A percentile compares a stretch with the other conserved stretches of the same genome.
Conservation (phyloP, 2,113 vertebrate genomes). For the Scolopax mira region DNA sequence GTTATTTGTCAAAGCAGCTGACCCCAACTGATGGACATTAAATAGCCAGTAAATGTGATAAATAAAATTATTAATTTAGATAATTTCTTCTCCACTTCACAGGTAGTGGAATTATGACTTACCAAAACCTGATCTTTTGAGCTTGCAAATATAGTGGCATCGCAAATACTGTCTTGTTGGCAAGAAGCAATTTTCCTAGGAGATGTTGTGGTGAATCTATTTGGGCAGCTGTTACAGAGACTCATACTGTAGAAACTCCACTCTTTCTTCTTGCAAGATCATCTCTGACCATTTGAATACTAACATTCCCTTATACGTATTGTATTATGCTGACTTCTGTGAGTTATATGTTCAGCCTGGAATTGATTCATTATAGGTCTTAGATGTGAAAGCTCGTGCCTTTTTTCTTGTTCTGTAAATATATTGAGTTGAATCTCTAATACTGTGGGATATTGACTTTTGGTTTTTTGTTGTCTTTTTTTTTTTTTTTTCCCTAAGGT, state of each 20-base stretch:
- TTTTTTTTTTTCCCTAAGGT: not conserved
- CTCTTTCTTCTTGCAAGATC: not conserved
- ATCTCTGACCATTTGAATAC: not conserved
- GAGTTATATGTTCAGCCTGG: not conserved
- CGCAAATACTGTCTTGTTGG: not conserved
- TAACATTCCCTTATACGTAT: fast-evolving
- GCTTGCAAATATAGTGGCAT: not conserved
- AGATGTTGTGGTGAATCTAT: not conserved
- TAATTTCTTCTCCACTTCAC: not conserved
- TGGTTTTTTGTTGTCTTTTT: not conserved
- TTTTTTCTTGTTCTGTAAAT: not conserved
- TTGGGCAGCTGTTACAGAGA: not conserved
- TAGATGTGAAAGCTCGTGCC: not conserved
- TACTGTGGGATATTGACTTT: not conserved
- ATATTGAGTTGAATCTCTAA: not conserved
- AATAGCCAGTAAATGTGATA: not conserved
- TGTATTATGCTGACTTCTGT: fast-evolving
- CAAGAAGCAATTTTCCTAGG: not conserved
- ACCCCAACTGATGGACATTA: not conserved
- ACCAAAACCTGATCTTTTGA: not conserved
- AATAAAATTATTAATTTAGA: not conserved
- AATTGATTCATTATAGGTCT: not conserved
- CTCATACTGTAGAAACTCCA: not conserved
- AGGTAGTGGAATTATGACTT: not conserved
- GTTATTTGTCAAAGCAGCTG: not conserved